Evolutionary conservation across 2,888 invertebrate genomes (phyloP), one percentile per base, ranked within the genome.

Genomic region (Campoletis raptor): DNA sequence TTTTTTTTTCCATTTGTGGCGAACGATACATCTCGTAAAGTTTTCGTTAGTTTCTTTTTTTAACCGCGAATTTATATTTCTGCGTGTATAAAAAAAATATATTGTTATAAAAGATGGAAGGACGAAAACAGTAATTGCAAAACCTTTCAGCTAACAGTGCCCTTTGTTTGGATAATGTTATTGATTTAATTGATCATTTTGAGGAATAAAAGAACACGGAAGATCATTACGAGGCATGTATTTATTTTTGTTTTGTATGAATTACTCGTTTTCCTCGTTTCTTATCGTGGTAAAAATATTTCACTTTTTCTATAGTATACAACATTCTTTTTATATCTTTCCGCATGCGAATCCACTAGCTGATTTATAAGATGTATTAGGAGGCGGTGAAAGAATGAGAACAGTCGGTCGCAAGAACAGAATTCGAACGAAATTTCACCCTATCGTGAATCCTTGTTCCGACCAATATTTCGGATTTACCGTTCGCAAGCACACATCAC

Each of bases 401-500:
- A 54, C 15, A 57, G 40, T 40, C 6, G 37, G 21, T 74, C 57
- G n/a, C 57, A 10, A 12, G 40, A 57, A 54, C 24, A 4, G 40
- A 30, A 24, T 45, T 24, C 45, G 18, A 18, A 45, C 15, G 61
- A 42, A 61, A 61, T 21, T 24, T 42, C 42, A 15, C 57, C 24
- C 42, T 18, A 18, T 40, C 21, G 42, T 21, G 74, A 40, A 74
- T 1, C 21, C 40, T 40, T 40, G 37, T 61, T 61, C 42, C 18
- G 40, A 61, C 10, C 18, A 61, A 74, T 61, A 37, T 24, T 57
- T 61, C 42, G 74, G 61, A 24, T 61, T 21, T 57, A 42, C 40
- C 24, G 57, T 57, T 42, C 74, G 52, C 37, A 37, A 74, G 37
- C 42, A 57, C 61, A 61, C 57, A 57, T 36, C 18, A 40, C n/a